Conservation (phyloP, 2,888 invertebrate genomes). For the Athrips mouffetella region DNA sequence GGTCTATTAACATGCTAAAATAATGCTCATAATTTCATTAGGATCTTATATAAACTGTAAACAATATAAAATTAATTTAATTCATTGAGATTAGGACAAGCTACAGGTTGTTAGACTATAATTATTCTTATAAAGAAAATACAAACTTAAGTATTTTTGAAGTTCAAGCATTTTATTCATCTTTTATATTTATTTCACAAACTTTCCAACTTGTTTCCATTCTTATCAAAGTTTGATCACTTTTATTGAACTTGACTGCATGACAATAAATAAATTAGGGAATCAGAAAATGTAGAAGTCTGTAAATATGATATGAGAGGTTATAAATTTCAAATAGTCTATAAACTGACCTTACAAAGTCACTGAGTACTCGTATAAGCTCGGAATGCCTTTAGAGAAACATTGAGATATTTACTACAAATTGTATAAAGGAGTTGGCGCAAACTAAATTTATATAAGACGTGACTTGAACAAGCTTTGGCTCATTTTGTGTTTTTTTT, state of each 20-base stretch:
- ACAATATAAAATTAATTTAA: too few relatives aligned
- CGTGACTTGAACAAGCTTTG: neutral
- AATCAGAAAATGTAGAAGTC: neutral
- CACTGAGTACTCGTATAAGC: slow-evolving; percentile 1
- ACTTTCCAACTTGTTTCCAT: neutral
- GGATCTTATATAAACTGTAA: too few relatives aligned
- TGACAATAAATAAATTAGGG: neutral
- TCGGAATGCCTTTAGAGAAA: slow-evolving; percentile 14
- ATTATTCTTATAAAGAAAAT: too few relatives aligned
- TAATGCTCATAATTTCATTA: too few relatives aligned
- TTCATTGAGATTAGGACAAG: too few relatives aligned
- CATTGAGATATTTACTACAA: slow-evolving; percentile 7
- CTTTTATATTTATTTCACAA: too few relatives aligned
- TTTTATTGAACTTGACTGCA: neutral
- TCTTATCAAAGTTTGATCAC: slow-evolving; percentile 1
- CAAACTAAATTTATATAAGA: slow-evolving; percentile 1
- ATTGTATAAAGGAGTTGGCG: slow-evolving; percentile 17
- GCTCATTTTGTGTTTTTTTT: slow-evolving; percentile 1
- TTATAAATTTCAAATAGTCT: slow-evolving; percentile 1
- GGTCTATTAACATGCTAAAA: too few relatives aligned
- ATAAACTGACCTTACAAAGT: slow-evolving; percentile 3
- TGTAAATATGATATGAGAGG: neutral
- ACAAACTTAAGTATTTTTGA: too few relatives aligned
- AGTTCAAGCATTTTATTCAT: neutral
- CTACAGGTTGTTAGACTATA: too few relatives aligned